A percentile compares a stretch with the other conserved stretches of the same genome.
These are phyloP conservation scores for Rhingia rostrata DNA, from an alignment of 2,888 invertebrate genomes.

Conservation along the genomic window DNA sequence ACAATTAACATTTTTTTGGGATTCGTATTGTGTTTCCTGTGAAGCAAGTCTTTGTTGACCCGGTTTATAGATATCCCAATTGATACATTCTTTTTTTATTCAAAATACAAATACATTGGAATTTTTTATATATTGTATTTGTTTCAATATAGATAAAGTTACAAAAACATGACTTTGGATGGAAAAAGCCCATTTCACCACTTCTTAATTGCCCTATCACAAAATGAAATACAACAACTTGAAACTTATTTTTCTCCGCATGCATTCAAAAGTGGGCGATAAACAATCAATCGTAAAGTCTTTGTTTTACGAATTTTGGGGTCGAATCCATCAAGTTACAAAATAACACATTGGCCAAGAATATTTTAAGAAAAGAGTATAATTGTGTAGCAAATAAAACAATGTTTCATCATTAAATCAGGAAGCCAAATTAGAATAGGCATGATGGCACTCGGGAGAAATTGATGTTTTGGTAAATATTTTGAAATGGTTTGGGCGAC, in stretches of 20 bases:
- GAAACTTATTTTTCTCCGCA: constrained; percentile 18
- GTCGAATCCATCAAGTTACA: constrained; percentile 43
- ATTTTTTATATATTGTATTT: neutral
- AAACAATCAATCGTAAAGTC: constrained; percentile 55
- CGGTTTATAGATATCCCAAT: no score
- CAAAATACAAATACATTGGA: neutral
- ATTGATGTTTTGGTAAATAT: constrained; percentile 12
- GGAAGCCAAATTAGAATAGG: constrained; percentile 36
- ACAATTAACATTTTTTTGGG: no score
- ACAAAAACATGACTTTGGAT: constrained; percentile 28
- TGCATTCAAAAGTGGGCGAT: constrained; percentile 41
- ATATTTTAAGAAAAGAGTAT: constrained; percentile 14
- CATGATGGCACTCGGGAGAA: constrained; percentile 21
- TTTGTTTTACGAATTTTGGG: constrained; percentile 48
- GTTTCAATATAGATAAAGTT: constrained; percentile 20
- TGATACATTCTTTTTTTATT: no score
- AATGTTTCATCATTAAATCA: constrained; percentile 16
- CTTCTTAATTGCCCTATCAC: constrained; percentile 34
- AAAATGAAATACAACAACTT: constrained; percentile 14
- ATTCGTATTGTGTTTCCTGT: no score
- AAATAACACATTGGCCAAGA: constrained; percentile 44
- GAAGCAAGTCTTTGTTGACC: no score
- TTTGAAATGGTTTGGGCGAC: neutral
- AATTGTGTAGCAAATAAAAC: constrained; percentile 41
- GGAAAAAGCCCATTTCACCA: constrained; percentile 27